Base-by-base conservation (phyloP, 1,140 invertebrate species). In the Diuraphis noxia region DNA sequence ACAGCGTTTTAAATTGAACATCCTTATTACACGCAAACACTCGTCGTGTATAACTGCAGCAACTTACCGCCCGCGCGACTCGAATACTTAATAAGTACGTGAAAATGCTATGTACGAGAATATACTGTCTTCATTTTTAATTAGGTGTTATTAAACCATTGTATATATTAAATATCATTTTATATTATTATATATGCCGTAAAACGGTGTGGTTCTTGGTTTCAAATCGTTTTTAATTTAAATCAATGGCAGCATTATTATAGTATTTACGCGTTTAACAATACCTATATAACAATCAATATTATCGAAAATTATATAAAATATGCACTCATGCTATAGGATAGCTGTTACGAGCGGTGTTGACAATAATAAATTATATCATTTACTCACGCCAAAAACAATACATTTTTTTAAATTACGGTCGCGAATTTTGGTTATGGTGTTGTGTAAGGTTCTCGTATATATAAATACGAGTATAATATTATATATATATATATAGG, bases 1-100 rank as follows among this genome's bases (percentile, higher is more conserved):
- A n/a, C 21, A 46, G 34, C 7, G 19, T 52, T 86, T 86, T 86
- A 86, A 86, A 86, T 86, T 52, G 85, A 86, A 86, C 85, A 86
- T 86, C 85, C 85, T 86, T 86, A 86, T 86, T 86, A 86, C 19
- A 86, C 46, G 3, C 25, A 23, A 49, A 86, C 10, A 52, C 34
- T 38, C 34, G 13, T n/a, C 46, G 38, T 10, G 38, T 10, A 40
- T 81, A 25, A 81, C 79, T 40, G 38, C 23, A 38, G 19, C 10
- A 40, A 79, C 21, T 23, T 21, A 40, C 9, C 23, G 23, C 1
- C 81, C 25, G 23, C 1, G 38, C 25, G 23, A 72, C 56, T 72
- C 13, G 13, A 21, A 72, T n/a, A 72, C 17, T 4, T n/a, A 72
- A 21, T 25, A 82, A n/a, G 19, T 4, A 36, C 8, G 7, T 82